Evolutionary conservation across 2,888 invertebrate genomes (phyloP).

Genomic region (Odontomyia ornata): DNA sequence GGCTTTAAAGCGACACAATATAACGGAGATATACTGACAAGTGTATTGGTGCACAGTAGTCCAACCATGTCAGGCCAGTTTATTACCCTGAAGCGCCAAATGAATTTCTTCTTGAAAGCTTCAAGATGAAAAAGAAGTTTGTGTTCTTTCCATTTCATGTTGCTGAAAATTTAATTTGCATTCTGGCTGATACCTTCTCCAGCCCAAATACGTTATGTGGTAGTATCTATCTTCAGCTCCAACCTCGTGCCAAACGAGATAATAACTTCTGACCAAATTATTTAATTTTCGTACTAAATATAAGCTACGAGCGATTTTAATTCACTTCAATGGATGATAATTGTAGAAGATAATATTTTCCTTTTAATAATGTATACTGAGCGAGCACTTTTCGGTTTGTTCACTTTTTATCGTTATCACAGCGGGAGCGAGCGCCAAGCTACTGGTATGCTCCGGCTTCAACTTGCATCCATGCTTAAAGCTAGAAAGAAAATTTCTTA

Average conservation of each 20-base stretch:
- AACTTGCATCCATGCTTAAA: neutral
- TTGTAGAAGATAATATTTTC: conserved; percentile 17
- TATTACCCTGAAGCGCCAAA: neutral
- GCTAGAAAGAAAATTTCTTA: neutral
- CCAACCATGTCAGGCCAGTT: neutral
- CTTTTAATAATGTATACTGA: neutral
- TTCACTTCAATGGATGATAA: conserved; percentile 22
- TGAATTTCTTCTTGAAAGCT: neutral
- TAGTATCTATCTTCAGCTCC: neutral
- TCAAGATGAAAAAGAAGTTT: too few species aligned
- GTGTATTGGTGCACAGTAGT: neutral
- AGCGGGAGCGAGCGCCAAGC: too few species aligned
- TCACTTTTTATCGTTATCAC: too few species aligned
- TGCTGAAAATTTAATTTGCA: conserved; percentile 10
- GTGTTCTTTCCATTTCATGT: neutral
- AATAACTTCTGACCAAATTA: conserved; percentile 14
- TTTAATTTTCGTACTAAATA: conserved; percentile 22
- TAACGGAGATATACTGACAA: neutral
- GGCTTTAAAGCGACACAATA: neutral
- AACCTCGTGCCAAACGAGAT: neutral
- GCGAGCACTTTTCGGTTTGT: too few species aligned
- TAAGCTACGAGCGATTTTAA: conserved; percentile 16
- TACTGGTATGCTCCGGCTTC: too few species aligned
- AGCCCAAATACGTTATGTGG: neutral
- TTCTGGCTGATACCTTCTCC: neutral